Percentiles rank a stretch among this genome's conserved stretches.
phyloP scores from a whole-genome alignment of 2,888 invertebrate genomes.

The Antheraea assamensis region DNA sequence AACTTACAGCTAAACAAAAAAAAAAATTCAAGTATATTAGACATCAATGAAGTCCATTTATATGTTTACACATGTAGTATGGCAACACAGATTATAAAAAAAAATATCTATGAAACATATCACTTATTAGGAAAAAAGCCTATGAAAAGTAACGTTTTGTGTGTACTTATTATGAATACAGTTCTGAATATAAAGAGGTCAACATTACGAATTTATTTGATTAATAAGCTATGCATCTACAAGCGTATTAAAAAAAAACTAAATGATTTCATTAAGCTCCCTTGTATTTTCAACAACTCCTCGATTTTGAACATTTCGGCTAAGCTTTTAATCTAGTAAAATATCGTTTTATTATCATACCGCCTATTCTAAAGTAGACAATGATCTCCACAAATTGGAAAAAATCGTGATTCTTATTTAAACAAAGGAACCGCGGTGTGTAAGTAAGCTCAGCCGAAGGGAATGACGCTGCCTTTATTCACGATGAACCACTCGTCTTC shows the following conservation, averaged over 20 bases:
- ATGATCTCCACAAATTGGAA: slow-evolving; percentile 37
- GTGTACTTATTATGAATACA: no score
- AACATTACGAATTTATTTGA: no score
- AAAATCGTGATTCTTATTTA: slow-evolving; percentile 48
- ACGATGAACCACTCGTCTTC: slow-evolving; percentile 42
- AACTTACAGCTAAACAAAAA: no score
- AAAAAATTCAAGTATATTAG: no score
- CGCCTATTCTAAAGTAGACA: slow-evolving; percentile 35
- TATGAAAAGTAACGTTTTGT: no score
- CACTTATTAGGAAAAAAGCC: no score
- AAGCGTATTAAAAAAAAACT: background rate
- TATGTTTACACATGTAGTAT: no score
- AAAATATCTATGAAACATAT: no score
- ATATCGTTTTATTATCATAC: slow-evolving; percentile 12
- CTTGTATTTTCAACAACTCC: background rate
- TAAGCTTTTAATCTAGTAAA: background rate
- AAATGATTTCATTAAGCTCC: background rate
- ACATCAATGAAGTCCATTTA: no score
- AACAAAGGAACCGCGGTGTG: slow-evolving; percentile 34
- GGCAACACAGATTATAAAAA: no score
- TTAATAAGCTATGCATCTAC: background rate
- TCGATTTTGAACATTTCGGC: background rate
- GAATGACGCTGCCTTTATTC: slow-evolving; percentile 39
- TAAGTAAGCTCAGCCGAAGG: slow-evolving; percentile 24
- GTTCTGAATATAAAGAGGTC: no score